phyloP scores from a whole-genome alignment of 2,113 vertebrate genomes.

The Bothrops jararaca region DNA sequence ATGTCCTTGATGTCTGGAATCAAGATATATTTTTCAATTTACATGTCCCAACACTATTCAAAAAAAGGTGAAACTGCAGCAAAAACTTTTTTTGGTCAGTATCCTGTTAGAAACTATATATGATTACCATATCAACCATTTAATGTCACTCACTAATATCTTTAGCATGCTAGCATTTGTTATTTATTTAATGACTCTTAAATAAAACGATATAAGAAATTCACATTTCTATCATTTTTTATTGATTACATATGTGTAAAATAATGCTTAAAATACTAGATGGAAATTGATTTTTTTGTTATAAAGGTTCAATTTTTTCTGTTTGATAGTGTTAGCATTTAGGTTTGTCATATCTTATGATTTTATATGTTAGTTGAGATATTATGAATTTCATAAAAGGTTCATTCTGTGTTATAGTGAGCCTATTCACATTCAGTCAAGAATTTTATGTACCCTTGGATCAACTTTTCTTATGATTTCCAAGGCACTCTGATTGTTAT shows the following conservation, averaged over 20 bases:
- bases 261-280: not conserved
- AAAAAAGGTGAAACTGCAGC: not conserved
- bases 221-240: not conserved
- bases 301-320: not conserved
- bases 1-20: not conserved
- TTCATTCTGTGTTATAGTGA: not conserved
- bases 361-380: constrained; percentile 9
- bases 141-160: not conserved
- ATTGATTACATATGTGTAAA: not conserved
- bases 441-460: not conserved
- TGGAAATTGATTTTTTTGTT: not conserved
- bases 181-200: not conserved
- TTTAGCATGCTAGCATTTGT: not conserved
- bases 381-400: constrained; percentile 11
- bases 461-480: not conserved
- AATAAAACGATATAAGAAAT: not conserved
- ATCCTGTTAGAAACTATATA: not conserved
- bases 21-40: not conserved
- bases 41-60: not conserved
- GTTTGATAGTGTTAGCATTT: not conserved
- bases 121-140: not conserved
- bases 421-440: not conserved
- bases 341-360: not conserved
- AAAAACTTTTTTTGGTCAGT: not conserved
- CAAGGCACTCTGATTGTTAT: not conserved